Evolutionary conservation across 64 coral and sea anemone species (phyloP).

Genomic region (Astreopora myriophthalma): DNA sequence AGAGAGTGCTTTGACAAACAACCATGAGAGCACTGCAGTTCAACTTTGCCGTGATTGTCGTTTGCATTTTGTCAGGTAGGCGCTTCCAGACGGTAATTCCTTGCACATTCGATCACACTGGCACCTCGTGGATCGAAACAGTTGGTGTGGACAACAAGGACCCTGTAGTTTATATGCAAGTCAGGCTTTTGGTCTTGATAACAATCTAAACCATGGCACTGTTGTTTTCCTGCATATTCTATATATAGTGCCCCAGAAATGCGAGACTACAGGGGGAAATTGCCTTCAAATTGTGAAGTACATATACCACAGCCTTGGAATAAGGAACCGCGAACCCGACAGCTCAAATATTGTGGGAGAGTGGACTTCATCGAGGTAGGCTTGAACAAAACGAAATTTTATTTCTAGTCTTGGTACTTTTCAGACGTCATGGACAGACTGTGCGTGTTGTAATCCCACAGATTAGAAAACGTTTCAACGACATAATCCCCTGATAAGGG

Average conservation of each 20-base stretch:
- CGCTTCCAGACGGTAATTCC: not conserved
- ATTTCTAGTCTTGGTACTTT: not conserved
- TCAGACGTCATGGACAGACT: not conserved
- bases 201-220: conserved; percentile 47
- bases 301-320: conserved; percentile 36
- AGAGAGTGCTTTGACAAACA: not conserved
- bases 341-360: conserved; percentile 33
- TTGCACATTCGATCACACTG: not conserved
- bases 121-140: not conserved
- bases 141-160: not conserved
- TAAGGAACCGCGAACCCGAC: not conserved
- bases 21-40: not conserved
- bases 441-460: conserved; percentile 43
- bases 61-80: conserved; percentile 36
- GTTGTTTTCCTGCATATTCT: conserved; percentile 51
- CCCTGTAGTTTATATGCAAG: not conserved
- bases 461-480: conserved; percentile 46
- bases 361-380: conserved; percentile 71
- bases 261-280: conserved; percentile 18
- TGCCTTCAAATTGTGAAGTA: conserved; percentile 50
- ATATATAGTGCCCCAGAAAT: conserved; percentile 32
- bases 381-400: not conserved
- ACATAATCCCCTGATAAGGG: conserved; percentile 50
- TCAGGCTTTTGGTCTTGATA: conserved; percentile 19
- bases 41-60: not conserved